Evolutionary conservation across 2,113 vertebrate species (phyloP), one percentile per base, ranked within the genome.

Genomic region (Phylloscopus whistleri): DNA sequence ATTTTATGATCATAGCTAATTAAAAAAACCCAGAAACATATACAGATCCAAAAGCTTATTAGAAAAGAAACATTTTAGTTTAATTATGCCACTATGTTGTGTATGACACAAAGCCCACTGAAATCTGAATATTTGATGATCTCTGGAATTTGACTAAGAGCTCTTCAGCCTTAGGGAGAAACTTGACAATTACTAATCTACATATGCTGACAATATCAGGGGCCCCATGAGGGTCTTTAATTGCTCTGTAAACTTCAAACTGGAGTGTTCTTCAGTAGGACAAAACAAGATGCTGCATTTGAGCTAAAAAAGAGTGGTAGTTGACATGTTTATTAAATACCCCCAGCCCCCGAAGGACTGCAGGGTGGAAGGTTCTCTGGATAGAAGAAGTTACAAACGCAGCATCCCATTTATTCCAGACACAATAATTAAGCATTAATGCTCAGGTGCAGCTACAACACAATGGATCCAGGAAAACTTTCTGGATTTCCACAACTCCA

Each of bases 311-410:
- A 94, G 95, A 97, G 97, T 94, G 83, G 82, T 95, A 59, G 84
- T 92, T 96, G 97, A 98, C 96, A 88, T 96, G 96, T 98, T 98
- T 97, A 98, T 98, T 97, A 98, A 98, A 97, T 93, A 97, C 69
- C 77, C 37, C 9, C 58, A 75, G 62, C 62, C 93, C 85, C 92
- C 63, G 2, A 95, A 97, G 91, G 94, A 96, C 16, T 75, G 13
- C 24, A 59, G 49, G 68, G 80, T 53, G 30, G 84, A 97, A 93
- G 56, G 68, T 91, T 97, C 84, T 95, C 81, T 84, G 83, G 26
- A 60, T 60, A 84, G 67, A 85, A 70, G 44, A 68, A 77, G 66
- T 86, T 69, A 75, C 7, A 94, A 95, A 93, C 13, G 8, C 86
- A 95, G 72, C 73, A 92, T 43, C 76, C 10, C 4, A 87, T 70